These are phyloP conservation scores for Linnaemya tessellans DNA, from an alignment of 2,888 invertebrate species.

Conservation along the genomic window DNA sequence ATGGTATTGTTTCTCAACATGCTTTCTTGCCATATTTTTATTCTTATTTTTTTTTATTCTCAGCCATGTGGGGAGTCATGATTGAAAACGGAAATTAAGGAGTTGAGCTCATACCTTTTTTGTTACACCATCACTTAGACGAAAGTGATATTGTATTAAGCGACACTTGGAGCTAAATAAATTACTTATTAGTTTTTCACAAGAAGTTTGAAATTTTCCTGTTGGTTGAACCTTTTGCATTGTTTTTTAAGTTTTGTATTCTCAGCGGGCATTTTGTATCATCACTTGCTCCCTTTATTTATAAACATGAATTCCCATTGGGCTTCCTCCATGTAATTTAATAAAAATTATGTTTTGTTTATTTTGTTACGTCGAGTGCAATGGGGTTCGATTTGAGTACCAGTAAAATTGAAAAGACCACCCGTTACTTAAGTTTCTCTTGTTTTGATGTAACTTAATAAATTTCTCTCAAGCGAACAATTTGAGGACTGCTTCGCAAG, in stretches of 20 bases:
- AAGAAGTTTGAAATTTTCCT: slow-evolving; percentile 17
- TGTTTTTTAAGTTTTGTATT: slow-evolving; percentile 55
- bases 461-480: slow-evolving; percentile 33
- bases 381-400: slow-evolving; percentile 30
- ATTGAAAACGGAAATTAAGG: neutral
- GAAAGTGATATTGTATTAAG: neutral
- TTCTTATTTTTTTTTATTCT: neutral
- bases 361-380: neutral
- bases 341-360: slow-evolving; percentile 10
- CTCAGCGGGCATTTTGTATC: slow-evolving; percentile 77
- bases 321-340: slow-evolving; percentile 47
- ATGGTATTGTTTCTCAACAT: neutral
- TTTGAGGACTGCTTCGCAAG: slow-evolving; percentile 13
- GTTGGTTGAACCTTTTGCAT: neutral
- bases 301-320: slow-evolving; percentile 55
- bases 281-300: slow-evolving; percentile 73
- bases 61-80: slow-evolving; percentile 36
- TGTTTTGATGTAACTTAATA: slow-evolving; percentile 22
- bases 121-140: slow-evolving; percentile 42
- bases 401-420: slow-evolving; percentile 34
- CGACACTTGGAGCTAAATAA: slow-evolving; percentile 49
- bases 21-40: slow-evolving; percentile 17
- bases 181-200: slow-evolving; percentile 57
- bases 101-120: slow-evolving; percentile 7
- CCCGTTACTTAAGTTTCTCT: neutral